phyloP scores from a whole-genome alignment of 35 echinoderm and acorn worm genomes.

The Apostichopus japonicus region DNA sequence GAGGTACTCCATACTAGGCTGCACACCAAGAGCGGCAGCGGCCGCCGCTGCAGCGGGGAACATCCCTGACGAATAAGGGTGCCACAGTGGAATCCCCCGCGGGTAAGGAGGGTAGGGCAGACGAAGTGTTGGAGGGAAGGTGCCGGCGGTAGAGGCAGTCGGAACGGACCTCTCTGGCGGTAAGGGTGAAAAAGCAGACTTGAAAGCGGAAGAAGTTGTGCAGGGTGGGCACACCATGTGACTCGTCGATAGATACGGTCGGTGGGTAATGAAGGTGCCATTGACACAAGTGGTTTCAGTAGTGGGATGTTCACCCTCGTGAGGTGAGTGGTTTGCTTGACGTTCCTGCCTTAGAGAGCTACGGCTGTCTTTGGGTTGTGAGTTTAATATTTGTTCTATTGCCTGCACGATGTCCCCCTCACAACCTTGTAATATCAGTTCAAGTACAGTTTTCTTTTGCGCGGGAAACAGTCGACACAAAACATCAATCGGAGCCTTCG shows the following conservation, averaged over 20 bases:
- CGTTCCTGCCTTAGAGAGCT: not conserved
- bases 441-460: slow-evolving; percentile 89
- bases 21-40: slow-evolving; percentile 68
- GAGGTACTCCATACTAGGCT: slow-evolving; percentile 66
- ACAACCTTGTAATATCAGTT: slow-evolving; percentile 95
- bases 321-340: not conserved
- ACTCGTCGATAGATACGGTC: slow-evolving; percentile 84
- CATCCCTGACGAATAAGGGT: slow-evolving; percentile 87
- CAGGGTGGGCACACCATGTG: slow-evolving; percentile 56
- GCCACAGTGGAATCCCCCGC: slow-evolving; percentile 86
- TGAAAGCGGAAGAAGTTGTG: slow-evolving; percentile 77
- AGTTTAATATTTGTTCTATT: slow-evolving; percentile 94
- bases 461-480: slow-evolving; percentile 84
- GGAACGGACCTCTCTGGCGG: slow-evolving; percentile 67
- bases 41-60: slow-evolving; percentile 77
- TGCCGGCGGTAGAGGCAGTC: slow-evolving; percentile 65
- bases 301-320: slow-evolving; percentile 52
- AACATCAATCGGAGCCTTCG: slow-evolving; percentile 80
- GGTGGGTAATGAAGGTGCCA: slow-evolving; percentile 80
- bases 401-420: slow-evolving; percentile 90
- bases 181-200: slow-evolving; percentile 96
- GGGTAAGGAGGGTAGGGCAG: slow-evolving; percentile 93
- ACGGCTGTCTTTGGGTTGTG: slow-evolving; percentile 62
- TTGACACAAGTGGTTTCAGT: slow-evolving; percentile 68
- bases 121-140: slow-evolving; percentile 71